Conservation (phyloP, 1,140 invertebrate species). For the Tenebrio molitor region DNA sequence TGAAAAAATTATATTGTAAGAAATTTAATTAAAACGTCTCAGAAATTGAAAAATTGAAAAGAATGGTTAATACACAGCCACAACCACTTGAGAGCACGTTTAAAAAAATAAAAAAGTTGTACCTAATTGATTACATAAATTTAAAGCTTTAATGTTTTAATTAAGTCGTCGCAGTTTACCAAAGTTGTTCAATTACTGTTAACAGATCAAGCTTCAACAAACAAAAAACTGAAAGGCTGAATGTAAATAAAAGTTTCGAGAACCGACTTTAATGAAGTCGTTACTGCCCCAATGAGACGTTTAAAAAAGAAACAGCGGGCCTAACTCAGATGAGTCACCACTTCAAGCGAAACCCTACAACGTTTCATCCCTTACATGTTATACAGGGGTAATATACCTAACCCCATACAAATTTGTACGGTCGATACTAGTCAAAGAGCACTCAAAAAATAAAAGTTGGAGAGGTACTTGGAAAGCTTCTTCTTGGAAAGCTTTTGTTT, state of each 20-base stretch:
- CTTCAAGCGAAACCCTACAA: constrained; percentile 36
- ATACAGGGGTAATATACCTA: constrained; percentile 31
- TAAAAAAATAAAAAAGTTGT: background rate
- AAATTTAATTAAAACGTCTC: background rate
- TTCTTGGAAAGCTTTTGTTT: constrained; percentile 34
- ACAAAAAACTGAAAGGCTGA: constrained; percentile 11
- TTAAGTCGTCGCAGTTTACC: background rate
- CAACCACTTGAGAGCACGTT: no score
- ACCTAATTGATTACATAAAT: background rate
- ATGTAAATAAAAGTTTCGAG: constrained; percentile 11
- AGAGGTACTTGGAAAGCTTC: constrained; percentile 47
- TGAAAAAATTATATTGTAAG: constrained; percentile 42
- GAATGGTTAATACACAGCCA: no score
- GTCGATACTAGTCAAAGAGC: constrained; percentile 38
- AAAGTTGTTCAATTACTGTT: constrained; percentile 23
- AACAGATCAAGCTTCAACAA: constrained; percentile 14
- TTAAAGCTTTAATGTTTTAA: constrained; percentile 29
- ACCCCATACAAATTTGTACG: constrained; percentile 29
- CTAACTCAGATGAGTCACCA: constrained; percentile 47
- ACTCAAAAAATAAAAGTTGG: constrained; percentile 45
- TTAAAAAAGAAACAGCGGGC: background rate
- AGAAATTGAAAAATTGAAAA: background rate
- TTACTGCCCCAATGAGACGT: background rate
- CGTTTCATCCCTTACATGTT: constrained; percentile 40
- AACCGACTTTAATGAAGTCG: background rate